These are phyloP conservation scores for Entelurus aequoreus DNA, from an alignment of 2,113 vertebrate genomes.

Conservation along the genomic window DNA sequence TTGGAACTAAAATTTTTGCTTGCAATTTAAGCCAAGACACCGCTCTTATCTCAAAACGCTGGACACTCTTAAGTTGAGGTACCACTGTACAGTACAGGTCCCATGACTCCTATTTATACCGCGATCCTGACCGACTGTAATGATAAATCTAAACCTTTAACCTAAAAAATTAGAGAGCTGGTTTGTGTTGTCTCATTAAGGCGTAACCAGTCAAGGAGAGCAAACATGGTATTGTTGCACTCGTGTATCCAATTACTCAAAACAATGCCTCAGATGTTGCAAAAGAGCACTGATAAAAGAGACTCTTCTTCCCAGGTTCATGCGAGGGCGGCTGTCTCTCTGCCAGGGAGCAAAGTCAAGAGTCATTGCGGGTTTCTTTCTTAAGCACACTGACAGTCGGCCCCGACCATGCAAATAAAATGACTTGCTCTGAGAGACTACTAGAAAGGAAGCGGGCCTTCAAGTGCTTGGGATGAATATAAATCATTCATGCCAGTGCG, in stretches of 20 bases:
- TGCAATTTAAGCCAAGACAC: too few relatives aligned
- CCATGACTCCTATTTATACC: too few relatives aligned
- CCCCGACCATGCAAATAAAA: slow-evolving; percentile 25
- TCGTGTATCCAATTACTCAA: neutral
- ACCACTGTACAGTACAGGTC: too few relatives aligned
- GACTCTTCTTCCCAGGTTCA: neutral
- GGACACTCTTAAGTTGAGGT: too few relatives aligned
- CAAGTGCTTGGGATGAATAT: slow-evolving; percentile 32
- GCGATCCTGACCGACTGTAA: too few relatives aligned
- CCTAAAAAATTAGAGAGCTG: neutral
- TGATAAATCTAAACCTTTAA: too few relatives aligned
- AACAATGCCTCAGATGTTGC: neutral
- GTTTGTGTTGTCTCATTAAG: too few relatives aligned
- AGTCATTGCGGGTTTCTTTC: slow-evolving; percentile 19
- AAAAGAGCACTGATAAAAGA: neutral
- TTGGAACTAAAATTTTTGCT: too few relatives aligned
- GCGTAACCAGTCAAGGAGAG: neutral
- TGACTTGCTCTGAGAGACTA: slow-evolving; percentile 19
- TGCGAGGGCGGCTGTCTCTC: slow-evolving; percentile 12
- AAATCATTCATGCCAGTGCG: slow-evolving; percentile 21
- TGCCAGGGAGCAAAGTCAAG: slow-evolving; percentile 25
- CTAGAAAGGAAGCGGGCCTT: slow-evolving; percentile 20
- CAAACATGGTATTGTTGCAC: neutral
- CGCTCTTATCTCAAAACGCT: too few relatives aligned
- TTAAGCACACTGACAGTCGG: slow-evolving; percentile 3